Conservation (phyloP, 2,797 vertebrate species). For the Danio albolineatus region DNA sequence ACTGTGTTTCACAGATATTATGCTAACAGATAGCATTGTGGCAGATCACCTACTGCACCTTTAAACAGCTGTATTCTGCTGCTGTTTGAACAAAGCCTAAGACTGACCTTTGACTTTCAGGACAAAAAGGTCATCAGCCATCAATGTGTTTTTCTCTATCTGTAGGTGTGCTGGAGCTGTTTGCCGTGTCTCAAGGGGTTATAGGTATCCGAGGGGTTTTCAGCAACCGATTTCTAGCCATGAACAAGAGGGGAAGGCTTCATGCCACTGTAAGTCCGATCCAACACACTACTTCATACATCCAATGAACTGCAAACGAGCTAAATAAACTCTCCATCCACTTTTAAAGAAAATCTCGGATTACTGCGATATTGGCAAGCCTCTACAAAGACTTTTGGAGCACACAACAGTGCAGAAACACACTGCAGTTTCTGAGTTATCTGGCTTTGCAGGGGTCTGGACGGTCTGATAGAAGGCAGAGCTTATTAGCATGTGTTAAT, state of each 20-base stretch:
- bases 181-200: conserved; percentile 97
- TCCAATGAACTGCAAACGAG: background rate
- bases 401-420: conserved; percentile 40
- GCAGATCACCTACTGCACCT: too few species aligned
- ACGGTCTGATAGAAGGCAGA: conserved; percentile 62
- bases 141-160: conserved; percentile 28
- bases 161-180: conserved; percentile 97
- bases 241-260: conserved; percentile 97
- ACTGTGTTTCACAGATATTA: too few species aligned
- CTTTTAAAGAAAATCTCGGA: conserved; percentile 6
- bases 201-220: conserved; percentile 97
- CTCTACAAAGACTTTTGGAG: conserved; percentile 37
- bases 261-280: conserved; percentile 90
- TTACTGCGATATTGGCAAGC: conserved; percentile 11
- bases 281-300: background rate
- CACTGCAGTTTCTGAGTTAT: conserved; percentile 33
- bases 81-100: background rate
- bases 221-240: conserved; percentile 98
- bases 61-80: background rate
- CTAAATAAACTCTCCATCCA: background rate
- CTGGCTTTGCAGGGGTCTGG: conserved; percentile 54
- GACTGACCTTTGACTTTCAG: conserved; percentile 9
- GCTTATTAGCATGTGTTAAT: conserved; percentile 73
- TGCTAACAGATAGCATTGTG: too few species aligned
- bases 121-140: conserved; percentile 24